These are phyloP conservation scores for Rhineura floridana DNA, from an alignment of 2,113 vertebrate species.

Conservation along the genomic window DNA sequence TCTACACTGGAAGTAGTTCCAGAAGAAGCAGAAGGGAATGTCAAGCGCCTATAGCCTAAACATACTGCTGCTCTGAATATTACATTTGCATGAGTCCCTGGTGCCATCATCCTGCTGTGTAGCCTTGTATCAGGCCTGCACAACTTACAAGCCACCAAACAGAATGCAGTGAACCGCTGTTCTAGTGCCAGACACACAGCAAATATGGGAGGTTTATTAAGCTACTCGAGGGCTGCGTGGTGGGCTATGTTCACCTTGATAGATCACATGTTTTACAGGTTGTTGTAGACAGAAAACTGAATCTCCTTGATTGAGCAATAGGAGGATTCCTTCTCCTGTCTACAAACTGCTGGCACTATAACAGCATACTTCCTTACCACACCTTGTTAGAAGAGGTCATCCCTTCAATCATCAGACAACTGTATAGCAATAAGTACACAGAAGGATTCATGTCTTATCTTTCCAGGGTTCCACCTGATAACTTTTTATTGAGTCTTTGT, in stretches of 20 bases:
- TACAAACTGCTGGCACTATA: constrained; percentile 70
- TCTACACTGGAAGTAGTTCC: neutral
- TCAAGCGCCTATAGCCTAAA: neutral
- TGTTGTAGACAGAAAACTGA: neutral
- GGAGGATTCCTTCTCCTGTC: constrained; percentile 54
- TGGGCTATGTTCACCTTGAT: neutral
- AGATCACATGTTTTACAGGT: neutral
- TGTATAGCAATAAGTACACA: constrained; percentile 70
- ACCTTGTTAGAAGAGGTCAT: constrained; percentile 61
- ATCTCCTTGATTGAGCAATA: neutral
- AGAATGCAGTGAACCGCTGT: neutral
- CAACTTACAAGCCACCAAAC: neutral
- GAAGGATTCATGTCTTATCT: constrained; percentile 81
- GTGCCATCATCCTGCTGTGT: neutral
- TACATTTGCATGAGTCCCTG: neutral
- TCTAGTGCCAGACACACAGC: neutral
- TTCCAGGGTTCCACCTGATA: constrained; percentile 73
- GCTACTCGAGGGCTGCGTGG: neutral
- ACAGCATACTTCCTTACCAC: constrained; percentile 67
- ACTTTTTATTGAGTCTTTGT: constrained; percentile 80
- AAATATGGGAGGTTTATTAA: neutral
- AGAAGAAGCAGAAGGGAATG: neutral
- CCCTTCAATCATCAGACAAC: constrained; percentile 72
- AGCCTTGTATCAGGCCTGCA: neutral
- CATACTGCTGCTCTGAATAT: neutral